Evolutionary conservation across 1,140 invertebrate species (phyloP).

Genomic region (Teleopsis dalmanni): DNA sequence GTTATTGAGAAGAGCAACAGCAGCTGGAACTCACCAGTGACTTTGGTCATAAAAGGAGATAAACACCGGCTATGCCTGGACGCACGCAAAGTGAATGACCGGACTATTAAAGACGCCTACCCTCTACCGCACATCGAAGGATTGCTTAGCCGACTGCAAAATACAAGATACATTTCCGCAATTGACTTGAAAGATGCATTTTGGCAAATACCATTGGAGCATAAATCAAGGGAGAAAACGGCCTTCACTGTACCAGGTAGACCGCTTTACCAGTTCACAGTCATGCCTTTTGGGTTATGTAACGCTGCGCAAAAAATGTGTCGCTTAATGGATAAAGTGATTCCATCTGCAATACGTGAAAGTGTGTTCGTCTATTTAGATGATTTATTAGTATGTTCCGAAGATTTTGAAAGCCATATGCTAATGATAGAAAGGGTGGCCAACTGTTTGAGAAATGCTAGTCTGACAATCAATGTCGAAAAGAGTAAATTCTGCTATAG

Average conservation of each 20-base stretch:
- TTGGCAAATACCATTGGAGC: constrained; percentile 11
- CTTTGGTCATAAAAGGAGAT: background rate
- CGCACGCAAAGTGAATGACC: constrained; percentile 1
- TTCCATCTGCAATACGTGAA: constrained; percentile 35
- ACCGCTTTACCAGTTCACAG: constrained; percentile 23
- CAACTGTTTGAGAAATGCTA: background rate
- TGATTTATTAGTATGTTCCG: constrained; percentile 3
- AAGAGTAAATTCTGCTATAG: constrained; percentile 20
- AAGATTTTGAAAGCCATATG: background rate
- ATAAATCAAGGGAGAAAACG: constrained; percentile 28
- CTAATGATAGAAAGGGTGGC: background rate
- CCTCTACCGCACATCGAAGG: constrained; percentile 5
- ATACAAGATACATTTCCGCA: background rate
- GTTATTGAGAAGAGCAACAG: too few relatives aligned
- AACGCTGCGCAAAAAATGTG: constrained; percentile 6
- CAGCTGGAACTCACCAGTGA: too few relatives aligned
- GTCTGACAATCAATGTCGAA: background rate
- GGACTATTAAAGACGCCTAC: too few relatives aligned
- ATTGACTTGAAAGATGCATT: constrained; percentile 2
- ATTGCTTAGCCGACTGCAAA: background rate
- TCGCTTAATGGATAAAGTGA: constrained; percentile 21
- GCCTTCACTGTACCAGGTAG: constrained; percentile 38
- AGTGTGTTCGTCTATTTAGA: constrained; percentile 13
- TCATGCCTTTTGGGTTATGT: constrained; percentile 2
- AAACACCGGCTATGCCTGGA: constrained; percentile 5